Base-by-base conservation (phyloP, 92 coral and sea anemone species). In the Siderastrea radians region DNA sequence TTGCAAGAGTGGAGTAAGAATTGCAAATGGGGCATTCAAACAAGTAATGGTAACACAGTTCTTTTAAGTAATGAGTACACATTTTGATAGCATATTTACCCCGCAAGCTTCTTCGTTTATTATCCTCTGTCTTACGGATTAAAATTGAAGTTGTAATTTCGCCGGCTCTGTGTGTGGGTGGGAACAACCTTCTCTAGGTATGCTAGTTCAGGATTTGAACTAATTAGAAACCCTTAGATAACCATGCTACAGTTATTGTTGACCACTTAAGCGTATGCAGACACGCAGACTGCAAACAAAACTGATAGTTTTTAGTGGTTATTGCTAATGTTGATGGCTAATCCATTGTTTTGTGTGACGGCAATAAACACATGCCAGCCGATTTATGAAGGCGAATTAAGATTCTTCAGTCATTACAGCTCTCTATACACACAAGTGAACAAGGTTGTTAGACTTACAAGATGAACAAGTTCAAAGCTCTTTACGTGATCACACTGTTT, bases 281-380 rank as follows among this genome's bases (percentile, higher is more conserved):
- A 88, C 96, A 84, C 76, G 84, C 86, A 91, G 96, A 92, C 95
- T 85, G 61, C 84, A 86, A 84, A 91, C 84, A 88, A 89, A 83
- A 66, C 62, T 90, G 91, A 80, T 85, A 87, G 83, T 79, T 89
- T 91, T 93, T 89, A 91, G 95, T 89, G 98, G 96, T 77, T 68
- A 88, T 69, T 81, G 83, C 43, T 62, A 86, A 93, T 91, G 86
- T 91, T 87, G 90, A 74, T 67, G 73, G 54, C 64, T 88, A 95
- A 93, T 91, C 98, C 87, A 93, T 95, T 95, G 98, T 95, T 93
- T 90, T 93, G 89, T 75, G 78, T 61, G 84, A 82, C 61, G 83
- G 75, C 60, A 90, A 93, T 95, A 88, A 93, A 49, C 91, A 93
- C 91, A 84, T 90, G 81, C 85, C 89, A 68, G 75, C 38, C 84